Percentiles rank a stretch among this genome's conserved stretches.
These are phyloP conservation scores for Geotrupes spiniger DNA, from an alignment of 2,888 invertebrate species.

Conservation along the genomic window DNA sequence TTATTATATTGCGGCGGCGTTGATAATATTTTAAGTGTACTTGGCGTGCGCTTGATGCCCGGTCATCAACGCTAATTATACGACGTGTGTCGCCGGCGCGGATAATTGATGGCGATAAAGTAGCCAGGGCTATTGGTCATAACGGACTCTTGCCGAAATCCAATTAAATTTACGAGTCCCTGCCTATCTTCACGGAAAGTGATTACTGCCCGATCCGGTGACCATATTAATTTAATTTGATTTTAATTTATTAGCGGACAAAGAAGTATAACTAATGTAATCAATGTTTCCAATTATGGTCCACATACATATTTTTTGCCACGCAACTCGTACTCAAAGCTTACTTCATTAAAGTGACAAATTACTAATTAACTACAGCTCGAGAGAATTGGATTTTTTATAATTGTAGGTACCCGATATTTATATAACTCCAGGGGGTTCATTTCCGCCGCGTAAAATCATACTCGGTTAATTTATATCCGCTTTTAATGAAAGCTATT, in stretches of 20 bases:
- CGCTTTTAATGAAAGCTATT: conserved; percentile 32
- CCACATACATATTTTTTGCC: no score
- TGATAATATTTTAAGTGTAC: conserved; percentile 21
- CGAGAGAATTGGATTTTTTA: conserved; percentile 1
- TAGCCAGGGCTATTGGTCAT: conserved; percentile 19
- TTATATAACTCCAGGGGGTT: conserved; percentile 12
- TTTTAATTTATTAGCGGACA: no score
- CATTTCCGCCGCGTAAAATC: conserved; percentile 8
- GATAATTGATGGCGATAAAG: conserved; percentile 26
- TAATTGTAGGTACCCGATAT: conserved; percentile 3
- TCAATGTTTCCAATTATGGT: no score
- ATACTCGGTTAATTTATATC: conserved; percentile 31
- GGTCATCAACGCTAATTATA: conserved; percentile 21
- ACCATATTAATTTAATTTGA: no score
- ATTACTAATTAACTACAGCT: no score
- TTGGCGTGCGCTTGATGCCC: conserved; percentile 15
- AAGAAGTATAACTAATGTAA: no score
- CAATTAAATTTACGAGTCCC: conserved; percentile 24
- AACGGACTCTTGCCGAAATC: conserved; percentile 20
- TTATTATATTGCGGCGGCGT: conserved; percentile 10
- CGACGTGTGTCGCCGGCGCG: conserved; percentile 17
- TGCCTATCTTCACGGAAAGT: conserved; percentile 21
- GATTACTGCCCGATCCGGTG: conserved; percentile 12
- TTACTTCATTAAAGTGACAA: no score
- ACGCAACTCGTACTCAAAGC: no score